These are phyloP conservation scores for Dicrostonyx torquatus DNA, from an alignment of 2,797 vertebrate genomes.

Conservation along the genomic window DNA sequence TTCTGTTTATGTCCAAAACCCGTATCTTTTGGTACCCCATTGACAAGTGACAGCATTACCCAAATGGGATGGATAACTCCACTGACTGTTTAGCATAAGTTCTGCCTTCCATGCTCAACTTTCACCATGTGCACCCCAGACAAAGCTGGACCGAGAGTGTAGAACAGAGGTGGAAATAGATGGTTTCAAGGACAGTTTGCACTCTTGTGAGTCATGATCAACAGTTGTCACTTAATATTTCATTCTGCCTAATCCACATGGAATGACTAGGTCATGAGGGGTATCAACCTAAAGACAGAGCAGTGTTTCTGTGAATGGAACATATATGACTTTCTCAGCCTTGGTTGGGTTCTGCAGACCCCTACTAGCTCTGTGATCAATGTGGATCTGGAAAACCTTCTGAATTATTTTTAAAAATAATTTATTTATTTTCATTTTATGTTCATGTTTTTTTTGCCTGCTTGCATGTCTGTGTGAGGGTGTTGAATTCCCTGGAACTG, in stretches of 20 bases:
- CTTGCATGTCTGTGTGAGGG: neutral
- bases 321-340: neutral
- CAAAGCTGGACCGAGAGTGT: neutral
- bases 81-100: neutral
- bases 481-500: neutral
- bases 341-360: neutral
- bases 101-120: neutral
- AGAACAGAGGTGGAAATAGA: neutral
- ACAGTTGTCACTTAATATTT: constrained; percentile 42
- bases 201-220: constrained; percentile 19
- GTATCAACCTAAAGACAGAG: constrained; percentile 5
- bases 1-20: neutral
- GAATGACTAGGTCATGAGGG: constrained; percentile 44
- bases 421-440: neutral
- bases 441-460: neutral
- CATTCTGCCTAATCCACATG: constrained; percentile 35
- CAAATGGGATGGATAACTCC: neutral
- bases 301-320: neutral
- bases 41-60: neutral
- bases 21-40: neutral
- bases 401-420: neutral
- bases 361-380: neutral
- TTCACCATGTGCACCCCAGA: neutral
- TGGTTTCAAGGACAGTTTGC: constrained; percentile 6
- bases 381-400: neutral